These are phyloP conservation scores for Phthorimaea operculella DNA, from an alignment of 1,140 invertebrate species.

Conservation along the genomic window DNA sequence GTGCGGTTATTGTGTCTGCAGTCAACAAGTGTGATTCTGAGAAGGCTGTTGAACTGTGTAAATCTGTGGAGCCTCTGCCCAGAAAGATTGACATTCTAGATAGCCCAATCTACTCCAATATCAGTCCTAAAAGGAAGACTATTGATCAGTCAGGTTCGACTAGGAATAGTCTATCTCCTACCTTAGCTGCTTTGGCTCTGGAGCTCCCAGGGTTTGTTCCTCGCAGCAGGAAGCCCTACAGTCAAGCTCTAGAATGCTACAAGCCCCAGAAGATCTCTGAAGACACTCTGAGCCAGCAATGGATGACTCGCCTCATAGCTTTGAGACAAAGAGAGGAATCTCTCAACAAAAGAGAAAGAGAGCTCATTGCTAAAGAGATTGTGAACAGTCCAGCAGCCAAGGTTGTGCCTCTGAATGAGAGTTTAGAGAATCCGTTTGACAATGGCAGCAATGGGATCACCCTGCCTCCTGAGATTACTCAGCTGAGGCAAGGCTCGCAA, in stretches of 20 bases:
- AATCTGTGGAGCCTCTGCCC: conserved; percentile 37
- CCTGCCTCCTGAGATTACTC: conserved; percentile 48
- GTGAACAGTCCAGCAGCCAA: conserved; percentile 44
- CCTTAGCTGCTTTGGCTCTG: conserved; percentile 53
- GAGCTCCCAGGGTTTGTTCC: conserved; percentile 64
- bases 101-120: conserved; percentile 49
- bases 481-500: conserved; percentile 24
- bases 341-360: conserved; percentile 55
- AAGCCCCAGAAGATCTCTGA: conserved; percentile 54
- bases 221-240: conserved; percentile 43
- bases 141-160: conserved; percentile 21
- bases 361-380: conserved; percentile 59
- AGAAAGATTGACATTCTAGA: conserved; percentile 31
- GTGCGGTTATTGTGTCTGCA: conserved; percentile 26
- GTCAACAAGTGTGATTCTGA: conserved; percentile 57
- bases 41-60: conserved; percentile 47
- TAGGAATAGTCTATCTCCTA: conserved; percentile 44
- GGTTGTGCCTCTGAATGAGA: conserved; percentile 27
- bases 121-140: conserved; percentile 31
- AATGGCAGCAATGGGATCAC: conserved; percentile 52
- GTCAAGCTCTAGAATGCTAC: conserved; percentile 34
- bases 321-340: conserved; percentile 57
- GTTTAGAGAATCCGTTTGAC: conserved; percentile 12
- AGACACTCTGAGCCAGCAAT: conserved; percentile 57
- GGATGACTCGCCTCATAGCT: conserved; percentile 57